Base-by-base conservation (phyloP, 2,888 invertebrate genomes). In the Heliconius hortense region DNA sequence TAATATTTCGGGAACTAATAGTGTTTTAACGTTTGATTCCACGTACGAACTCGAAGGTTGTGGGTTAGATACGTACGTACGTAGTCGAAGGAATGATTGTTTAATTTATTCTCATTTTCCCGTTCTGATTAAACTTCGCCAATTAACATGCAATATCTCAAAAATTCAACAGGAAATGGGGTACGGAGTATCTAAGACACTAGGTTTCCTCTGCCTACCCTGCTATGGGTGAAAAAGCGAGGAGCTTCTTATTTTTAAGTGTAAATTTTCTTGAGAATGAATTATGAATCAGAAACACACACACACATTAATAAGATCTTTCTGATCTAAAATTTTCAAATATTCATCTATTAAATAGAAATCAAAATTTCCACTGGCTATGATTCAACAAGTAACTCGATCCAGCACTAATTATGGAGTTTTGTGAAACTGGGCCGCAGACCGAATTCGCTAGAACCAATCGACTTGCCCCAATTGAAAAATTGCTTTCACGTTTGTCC, bases 381-480 rank as follows among this genome's bases (percentile, higher is more conserved):
- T 56, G 53, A 56, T 13, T 56, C 56, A 69, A 35, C 69, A 56
- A 69, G 85, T 86, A 86, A 86, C 81, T 72, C 76, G 82, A 86
- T 85, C 85, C 84, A 81, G 85, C 76, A 76, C 82, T 83, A 83
- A 84, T 83, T 83, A 79, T 77, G 74, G 68, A 80, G 75, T 80
- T 82, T 81, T 80, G 79, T 64, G 76, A 59, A 79, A 82, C 79
- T 81, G 80, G 80, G 82, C 79, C 80, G 78, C 81, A 77, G 80
- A 82, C 82, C 75, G 79, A 84, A 82, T 83, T 86, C 85, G 81
- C 82, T 81, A 80, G 84, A 87, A 88, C 85, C 85, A 83, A 88
- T 86, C 82, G 70, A 76, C 82, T 84, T 89, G 87, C 81, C 48
- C 80, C 85, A 87, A 90, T 90, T 89, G 87, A 83, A 85, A 85